Percentiles rank a stretch among this genome's conserved stretches.
Conservation (phyloP, 2,113 vertebrate species). For the Hystrix cristata region DNA sequence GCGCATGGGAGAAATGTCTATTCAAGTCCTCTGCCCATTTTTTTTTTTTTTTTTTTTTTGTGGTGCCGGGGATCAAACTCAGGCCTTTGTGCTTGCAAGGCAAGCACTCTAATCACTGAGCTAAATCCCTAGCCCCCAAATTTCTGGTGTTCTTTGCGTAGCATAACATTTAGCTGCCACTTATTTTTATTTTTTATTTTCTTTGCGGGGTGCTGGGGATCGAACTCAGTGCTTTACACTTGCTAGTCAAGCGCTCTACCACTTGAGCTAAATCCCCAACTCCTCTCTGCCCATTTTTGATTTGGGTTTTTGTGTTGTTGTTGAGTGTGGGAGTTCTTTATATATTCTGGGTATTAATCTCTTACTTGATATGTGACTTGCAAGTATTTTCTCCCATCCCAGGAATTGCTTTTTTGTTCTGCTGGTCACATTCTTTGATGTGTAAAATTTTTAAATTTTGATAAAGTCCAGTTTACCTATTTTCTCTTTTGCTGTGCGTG, state of each 20-base stretch:
- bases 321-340: not conserved
- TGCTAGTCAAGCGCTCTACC: too few relatives aligned
- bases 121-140: too few relatives aligned
- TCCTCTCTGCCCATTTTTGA: not conserved
- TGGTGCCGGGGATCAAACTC: too few relatives aligned
- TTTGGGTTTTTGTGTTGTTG: not conserved
- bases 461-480: not conserved
- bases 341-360: not conserved
- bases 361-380: not conserved
- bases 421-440: not conserved
- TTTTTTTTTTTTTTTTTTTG: too few relatives aligned
- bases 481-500: not conserved
- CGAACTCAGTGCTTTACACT: too few relatives aligned
- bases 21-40: not conserved
- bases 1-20: not conserved
- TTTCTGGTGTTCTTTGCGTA: too few relatives aligned
- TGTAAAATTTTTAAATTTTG: not conserved
- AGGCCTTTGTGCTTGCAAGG: too few relatives aligned
- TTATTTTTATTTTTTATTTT: too few relatives aligned
- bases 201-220: too few relatives aligned
- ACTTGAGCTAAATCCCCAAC: too few relatives aligned
- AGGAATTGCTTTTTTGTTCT: not conserved
- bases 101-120: too few relatives aligned
- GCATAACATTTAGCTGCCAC: too few relatives aligned
- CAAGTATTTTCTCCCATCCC: not conserved